Evolutionary conservation across 2,888 invertebrate genomes (phyloP).

Genomic region (Drosophila formosana): DNA sequence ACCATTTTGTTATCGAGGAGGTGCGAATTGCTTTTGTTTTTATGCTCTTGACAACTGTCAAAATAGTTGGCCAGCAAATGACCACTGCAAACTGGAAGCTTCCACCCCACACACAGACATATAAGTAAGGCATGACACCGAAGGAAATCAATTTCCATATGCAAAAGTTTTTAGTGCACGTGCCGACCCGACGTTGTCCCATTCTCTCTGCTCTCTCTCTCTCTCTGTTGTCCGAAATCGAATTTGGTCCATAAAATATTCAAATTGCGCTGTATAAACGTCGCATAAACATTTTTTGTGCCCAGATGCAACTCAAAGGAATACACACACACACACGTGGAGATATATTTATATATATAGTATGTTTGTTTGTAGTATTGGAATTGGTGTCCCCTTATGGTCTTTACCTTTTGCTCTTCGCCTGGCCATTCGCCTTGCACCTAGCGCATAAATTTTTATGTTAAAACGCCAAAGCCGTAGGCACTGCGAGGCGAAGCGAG

Average conservation of each 20-base stretch:
- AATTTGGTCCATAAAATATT: constrained; percentile 79
- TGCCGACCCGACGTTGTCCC: constrained; percentile 39
- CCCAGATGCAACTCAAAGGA: constrained; percentile 44
- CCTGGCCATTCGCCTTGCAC: constrained; percentile 21
- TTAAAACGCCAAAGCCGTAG: constrained; percentile 75
- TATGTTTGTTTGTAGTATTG: neutral
- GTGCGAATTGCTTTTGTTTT: constrained; percentile 80
- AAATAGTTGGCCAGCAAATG: constrained; percentile 61
- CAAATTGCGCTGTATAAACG: constrained; percentile 80
- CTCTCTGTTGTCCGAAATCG: constrained; percentile 55
- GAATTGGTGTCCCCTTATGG: constrained; percentile 6
- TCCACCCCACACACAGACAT: constrained; percentile 27
- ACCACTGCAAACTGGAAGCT: constrained; percentile 37
- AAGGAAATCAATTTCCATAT: constrained; percentile 80
- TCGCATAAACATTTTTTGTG: constrained; percentile 77
- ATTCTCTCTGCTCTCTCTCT: neutral
- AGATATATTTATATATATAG: constrained; percentile 1
- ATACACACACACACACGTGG: neutral
- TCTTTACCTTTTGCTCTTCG: constrained; percentile 43
- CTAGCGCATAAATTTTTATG: constrained; percentile 71
- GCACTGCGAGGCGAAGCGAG: constrained; percentile 39
- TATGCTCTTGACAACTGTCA: constrained; percentile 76
- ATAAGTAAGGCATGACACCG: constrained; percentile 59
- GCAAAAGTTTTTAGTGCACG: constrained; percentile 80
- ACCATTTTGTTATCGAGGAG: constrained; percentile 42